phyloP scores from a whole-genome alignment of 2,888 invertebrate genomes.

The Nesidiocoris tenuis region DNA sequence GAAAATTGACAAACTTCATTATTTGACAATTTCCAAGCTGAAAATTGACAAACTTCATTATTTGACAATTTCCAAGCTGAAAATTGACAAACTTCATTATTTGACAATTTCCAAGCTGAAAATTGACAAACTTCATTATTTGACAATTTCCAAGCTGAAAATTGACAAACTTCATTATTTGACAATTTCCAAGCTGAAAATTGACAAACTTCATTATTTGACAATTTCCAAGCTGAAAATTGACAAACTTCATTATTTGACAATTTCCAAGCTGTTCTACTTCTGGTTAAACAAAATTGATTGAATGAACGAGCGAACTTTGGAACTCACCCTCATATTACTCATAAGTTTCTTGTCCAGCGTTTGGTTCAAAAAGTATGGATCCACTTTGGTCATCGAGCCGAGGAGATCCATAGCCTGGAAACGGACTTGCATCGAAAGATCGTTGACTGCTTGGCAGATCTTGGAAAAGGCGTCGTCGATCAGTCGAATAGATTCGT shows the following conservation, averaged over 20 bases:
- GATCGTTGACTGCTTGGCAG: conserved; percentile 89
- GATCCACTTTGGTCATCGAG: conserved; percentile 80
- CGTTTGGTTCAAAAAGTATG: conserved; percentile 89
- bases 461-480: conserved; percentile 96
- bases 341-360: conserved; percentile 97
- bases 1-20: too few species aligned
- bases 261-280: not conserved
- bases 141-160: not conserved
- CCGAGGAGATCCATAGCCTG: conserved; percentile 84
- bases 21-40: not conserved
- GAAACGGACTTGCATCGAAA: conserved; percentile 83
- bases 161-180: too few species aligned
- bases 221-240: not conserved
- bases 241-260: not conserved
- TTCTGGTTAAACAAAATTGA: too few species aligned
- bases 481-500: conserved; percentile 82
- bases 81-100: too few species aligned
- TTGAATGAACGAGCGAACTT: too few species aligned
- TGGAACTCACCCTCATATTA: conserved; percentile 74
- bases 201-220: too few species aligned
- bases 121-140: too few species aligned
- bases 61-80: not conserved
- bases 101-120: too few species aligned
- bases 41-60: too few species aligned
- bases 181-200: too few species aligned